A percentile compares a stretch with the other conserved stretches of the same genome.
phyloP scores from a whole-genome alignment of 1,140 invertebrate genomes.

The Bombus cullumanus region DNA sequence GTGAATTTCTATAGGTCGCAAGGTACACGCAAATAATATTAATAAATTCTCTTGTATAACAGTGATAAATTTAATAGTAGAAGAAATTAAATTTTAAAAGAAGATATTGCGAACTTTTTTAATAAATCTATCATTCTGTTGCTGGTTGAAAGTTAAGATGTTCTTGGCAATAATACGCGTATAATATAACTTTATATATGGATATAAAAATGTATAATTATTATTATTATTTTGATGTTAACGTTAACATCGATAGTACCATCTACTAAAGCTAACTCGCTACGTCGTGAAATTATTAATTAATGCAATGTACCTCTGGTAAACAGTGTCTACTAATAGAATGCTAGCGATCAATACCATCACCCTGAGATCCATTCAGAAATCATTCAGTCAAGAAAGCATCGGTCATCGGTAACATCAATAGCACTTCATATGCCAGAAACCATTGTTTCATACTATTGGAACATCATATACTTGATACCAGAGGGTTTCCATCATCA shows the following conservation, averaged over 20 bases:
- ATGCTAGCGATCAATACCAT: neutral
- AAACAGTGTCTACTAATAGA: neutral
- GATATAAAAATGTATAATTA: neutral
- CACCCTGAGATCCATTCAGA: neutral
- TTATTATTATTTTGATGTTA: neutral
- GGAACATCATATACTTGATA: conserved; percentile 18
- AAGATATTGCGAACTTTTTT: neutral
- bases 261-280: neutral
- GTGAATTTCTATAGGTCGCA: neutral
- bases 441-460: conserved; percentile 36
- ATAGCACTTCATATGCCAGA: neutral
- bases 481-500: conserved; percentile 37
- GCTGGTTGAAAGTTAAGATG: neutral
- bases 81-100: neutral
- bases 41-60: neutral
- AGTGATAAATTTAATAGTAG: neutral
- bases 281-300: neutral
- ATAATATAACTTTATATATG: neutral
- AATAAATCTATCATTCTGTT: neutral
- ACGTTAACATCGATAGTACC: no score
- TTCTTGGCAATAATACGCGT: neutral
- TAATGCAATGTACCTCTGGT: neutral
- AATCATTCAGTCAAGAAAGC: conserved; percentile 12
- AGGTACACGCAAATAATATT: no score
- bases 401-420: conserved; percentile 6